These are phyloP conservation scores for Heliothis virescens DNA, from an alignment of 1,140 invertebrate species.

Conservation along the genomic window DNA sequence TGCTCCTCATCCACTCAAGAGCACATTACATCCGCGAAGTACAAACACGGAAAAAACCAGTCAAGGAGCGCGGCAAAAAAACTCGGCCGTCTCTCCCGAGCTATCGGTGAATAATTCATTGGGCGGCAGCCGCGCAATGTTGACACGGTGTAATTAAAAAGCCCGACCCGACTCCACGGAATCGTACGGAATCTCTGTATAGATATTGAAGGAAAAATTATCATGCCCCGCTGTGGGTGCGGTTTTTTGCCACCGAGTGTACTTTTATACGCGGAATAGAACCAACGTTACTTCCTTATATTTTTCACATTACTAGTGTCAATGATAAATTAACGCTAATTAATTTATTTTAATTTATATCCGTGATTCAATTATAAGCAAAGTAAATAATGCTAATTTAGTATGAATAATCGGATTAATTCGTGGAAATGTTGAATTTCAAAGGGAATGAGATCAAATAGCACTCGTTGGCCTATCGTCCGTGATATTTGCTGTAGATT, in stretches of 20 bases:
- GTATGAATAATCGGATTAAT: not conserved
- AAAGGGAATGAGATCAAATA: conserved; percentile 9
- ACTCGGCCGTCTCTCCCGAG: conserved; percentile 44
- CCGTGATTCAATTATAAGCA: not conserved
- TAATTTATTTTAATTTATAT: conserved; percentile 9
- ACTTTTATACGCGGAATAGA: not conserved
- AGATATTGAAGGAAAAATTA: conserved; percentile 55
- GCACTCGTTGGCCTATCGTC: not conserved
- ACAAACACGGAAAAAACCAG: conserved; percentile 53
- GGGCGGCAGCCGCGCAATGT: conserved; percentile 54
- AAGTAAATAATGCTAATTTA: conserved; percentile 25
- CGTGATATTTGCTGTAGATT: not conserved
- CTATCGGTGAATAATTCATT: conserved; percentile 72
- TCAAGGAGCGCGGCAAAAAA: conserved; percentile 42
- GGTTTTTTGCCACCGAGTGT: not conserved
- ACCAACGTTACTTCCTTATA: not conserved
- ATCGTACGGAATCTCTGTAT: conserved; percentile 48
- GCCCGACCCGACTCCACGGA: conserved; percentile 52
- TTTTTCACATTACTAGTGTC: not conserved
- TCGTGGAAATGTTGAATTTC: not conserved
- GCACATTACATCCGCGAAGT: conserved; percentile 50
- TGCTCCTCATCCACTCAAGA: conserved; percentile 51
- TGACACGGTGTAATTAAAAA: conserved; percentile 79
- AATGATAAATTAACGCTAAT: not conserved
- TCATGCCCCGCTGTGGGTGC: conserved; percentile 33